These are phyloP conservation scores for Odontomyia ornata DNA, from an alignment of 2,888 invertebrate species.

Conservation along the genomic window DNA sequence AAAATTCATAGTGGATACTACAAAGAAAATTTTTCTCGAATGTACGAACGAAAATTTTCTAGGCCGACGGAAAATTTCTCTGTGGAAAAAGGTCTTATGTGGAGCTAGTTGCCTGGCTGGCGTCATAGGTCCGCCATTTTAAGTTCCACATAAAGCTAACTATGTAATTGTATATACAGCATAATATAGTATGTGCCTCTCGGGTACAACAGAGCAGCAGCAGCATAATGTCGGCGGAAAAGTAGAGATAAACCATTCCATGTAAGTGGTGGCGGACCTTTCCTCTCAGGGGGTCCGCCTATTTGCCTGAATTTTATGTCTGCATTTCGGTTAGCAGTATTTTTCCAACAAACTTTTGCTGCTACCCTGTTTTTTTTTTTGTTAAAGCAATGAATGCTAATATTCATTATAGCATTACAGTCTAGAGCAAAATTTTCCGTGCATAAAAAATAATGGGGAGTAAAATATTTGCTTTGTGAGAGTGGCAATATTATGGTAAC, in stretches of 20 bases:
- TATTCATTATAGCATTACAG: background rate
- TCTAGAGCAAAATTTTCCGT: background rate
- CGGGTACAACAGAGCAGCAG: background rate
- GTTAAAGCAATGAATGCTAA: background rate
- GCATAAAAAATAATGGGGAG: background rate
- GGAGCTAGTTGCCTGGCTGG: slow-evolving; percentile 40
- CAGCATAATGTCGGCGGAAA: slow-evolving; percentile 22
- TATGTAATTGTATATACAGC: slow-evolving; percentile 21
- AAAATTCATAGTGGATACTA: too few species aligned
- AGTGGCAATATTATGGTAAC: too few species aligned
- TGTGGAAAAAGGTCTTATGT: slow-evolving; percentile 6
- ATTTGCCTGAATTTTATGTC: background rate
- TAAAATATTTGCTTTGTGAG: too few species aligned
- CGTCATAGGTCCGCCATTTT: slow-evolving; percentile 50
- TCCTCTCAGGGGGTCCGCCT: slow-evolving; percentile 14
- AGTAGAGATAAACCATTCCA: background rate
- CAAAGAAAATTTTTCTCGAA: background rate
- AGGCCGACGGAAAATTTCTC: slow-evolving; percentile 1
- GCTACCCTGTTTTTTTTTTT: background rate
- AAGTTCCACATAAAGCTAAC: slow-evolving; percentile 38
- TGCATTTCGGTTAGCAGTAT: background rate
- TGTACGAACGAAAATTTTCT: background rate
- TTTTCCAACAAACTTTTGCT: background rate
- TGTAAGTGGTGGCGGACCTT: slow-evolving; percentile 7
- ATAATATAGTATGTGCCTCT: slow-evolving; percentile 21